Evolutionary conservation across 2,797 vertebrate genomes (phyloP).

Genomic region (Peromyscus eremicus): DNA sequence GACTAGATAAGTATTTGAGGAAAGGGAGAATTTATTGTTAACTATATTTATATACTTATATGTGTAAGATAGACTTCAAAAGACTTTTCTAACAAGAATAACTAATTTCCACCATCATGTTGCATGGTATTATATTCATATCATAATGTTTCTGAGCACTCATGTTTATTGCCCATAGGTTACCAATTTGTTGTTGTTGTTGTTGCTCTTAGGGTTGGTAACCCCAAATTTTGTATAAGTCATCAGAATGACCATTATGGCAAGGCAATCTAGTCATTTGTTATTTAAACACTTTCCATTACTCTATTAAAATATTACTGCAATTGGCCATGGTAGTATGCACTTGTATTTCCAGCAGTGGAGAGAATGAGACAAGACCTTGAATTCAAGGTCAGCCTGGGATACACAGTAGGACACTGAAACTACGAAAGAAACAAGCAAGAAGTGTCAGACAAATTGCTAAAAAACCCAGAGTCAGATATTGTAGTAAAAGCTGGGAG

Average conservation of each 20-base stretch:
- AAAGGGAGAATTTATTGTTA: constrained; percentile 13
- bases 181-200: neutral
- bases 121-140: neutral
- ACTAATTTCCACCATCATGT: neutral
- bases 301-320: constrained; percentile 33
- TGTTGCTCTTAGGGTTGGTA: neutral
- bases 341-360: neutral
- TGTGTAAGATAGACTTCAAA: neutral
- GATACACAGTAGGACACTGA: neutral
- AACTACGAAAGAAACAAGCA: neutral
- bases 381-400: neutral
- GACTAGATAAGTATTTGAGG: neutral
- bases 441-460: no score
- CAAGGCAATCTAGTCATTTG: neutral
- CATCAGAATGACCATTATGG: constrained; percentile 24
- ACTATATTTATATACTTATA: constrained; percentile 29
- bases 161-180: neutral
- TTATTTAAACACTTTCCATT: neutral
- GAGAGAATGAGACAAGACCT: neutral
- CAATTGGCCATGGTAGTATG: neutral
- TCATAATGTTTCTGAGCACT: neutral
- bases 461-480: no score
- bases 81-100: constrained; percentile 7
- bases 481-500: no score
- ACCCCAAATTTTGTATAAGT: neutral